Conservation (phyloP, 2,888 invertebrate genomes). For the Pheosia gnoma region DNA sequence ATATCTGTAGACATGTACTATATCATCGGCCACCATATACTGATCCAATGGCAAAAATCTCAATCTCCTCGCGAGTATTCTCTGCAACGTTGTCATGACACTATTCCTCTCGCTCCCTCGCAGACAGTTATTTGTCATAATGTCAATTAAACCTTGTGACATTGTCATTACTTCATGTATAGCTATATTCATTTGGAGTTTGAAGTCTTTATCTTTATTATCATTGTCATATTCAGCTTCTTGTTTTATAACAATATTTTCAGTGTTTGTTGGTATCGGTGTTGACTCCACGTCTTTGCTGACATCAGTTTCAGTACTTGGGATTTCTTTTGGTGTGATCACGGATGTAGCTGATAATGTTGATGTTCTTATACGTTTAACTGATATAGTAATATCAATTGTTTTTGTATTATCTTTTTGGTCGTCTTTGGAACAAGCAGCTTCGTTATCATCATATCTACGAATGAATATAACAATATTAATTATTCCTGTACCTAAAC, state of each 20-base stretch:
- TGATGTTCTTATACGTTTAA: not conserved
- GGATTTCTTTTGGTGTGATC: not conserved
- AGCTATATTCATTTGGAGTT: not conserved
- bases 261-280: not conserved
- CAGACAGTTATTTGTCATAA: not conserved
- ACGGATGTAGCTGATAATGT: not conserved
- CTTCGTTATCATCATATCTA: not conserved
- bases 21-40: not conserved
- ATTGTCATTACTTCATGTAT: not conserved
- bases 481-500: no score
- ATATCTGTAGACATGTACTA: not conserved
- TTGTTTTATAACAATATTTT: not conserved
- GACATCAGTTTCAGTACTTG: not conserved
- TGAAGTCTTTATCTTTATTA: not conserved
- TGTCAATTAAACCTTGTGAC: not conserved
- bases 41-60: not conserved
- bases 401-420: not conserved
- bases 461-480: not conserved
- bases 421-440: not conserved
- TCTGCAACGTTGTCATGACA: not conserved
- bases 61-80: not conserved
- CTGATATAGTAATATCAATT: not conserved
- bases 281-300: not conserved
- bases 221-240: not conserved
- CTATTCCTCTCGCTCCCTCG: not conserved